Evolutionary conservation across 2,113 vertebrate genomes (phyloP).

Genomic region (Motacilla alba): DNA sequence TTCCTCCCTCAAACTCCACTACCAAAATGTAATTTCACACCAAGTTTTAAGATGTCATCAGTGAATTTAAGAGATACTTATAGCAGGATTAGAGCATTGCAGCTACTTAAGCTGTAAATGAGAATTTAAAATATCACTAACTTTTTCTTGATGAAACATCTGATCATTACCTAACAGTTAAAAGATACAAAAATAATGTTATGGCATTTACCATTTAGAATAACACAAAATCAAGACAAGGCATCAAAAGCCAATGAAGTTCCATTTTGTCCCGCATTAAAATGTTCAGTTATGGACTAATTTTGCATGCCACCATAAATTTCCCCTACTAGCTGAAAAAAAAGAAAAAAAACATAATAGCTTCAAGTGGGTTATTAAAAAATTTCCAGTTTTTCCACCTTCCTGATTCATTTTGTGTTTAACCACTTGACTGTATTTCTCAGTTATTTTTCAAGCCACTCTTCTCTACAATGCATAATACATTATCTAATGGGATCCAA

Average conservation of each 20-base stretch:
- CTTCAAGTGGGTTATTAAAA: constrained; percentile 6
- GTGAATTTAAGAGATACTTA: constrained; percentile 42
- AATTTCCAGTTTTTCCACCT: not conserved
- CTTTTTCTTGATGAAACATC: constrained; percentile 50
- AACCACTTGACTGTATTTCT: not conserved
- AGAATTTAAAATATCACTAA: constrained; percentile 42
- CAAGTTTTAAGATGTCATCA: constrained; percentile 21
- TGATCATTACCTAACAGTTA: constrained; percentile 37
- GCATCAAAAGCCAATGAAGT: constrained; percentile 17
- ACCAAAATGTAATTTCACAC: not conserved
- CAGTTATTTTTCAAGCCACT: constrained; percentile 4
- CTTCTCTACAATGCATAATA: not conserved
- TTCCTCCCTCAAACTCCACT: not conserved
- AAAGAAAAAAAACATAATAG: not conserved
- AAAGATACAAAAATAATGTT: constrained; percentile 23
- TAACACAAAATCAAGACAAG: constrained; percentile 2
- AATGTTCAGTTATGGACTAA: not conserved
- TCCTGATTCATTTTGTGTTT: not conserved
- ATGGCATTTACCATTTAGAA: constrained; percentile 33
- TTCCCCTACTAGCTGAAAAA: not conserved
- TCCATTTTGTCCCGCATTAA: constrained; percentile 21
- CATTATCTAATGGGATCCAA: not conserved
- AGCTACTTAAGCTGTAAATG: constrained; percentile 27
- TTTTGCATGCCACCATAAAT: constrained; percentile 28
- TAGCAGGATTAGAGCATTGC: constrained; percentile 3